Conservation (phyloP, 2,797 vertebrate species). For the Tapera naevia region DNA sequence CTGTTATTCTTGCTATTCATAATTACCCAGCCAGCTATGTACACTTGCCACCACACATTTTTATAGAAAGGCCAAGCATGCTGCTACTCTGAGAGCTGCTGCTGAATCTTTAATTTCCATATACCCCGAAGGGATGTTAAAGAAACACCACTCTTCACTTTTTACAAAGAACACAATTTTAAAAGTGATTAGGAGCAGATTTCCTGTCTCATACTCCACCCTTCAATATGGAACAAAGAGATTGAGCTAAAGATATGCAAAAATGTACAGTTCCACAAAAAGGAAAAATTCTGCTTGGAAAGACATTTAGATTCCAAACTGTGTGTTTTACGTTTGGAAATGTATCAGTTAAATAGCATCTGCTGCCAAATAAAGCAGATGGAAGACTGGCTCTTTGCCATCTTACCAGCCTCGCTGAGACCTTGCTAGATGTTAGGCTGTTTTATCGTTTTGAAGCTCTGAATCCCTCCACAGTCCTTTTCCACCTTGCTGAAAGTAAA, state of each 20-base stretch:
- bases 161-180: background rate
- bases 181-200: slow-evolving; percentile 26
- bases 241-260: slow-evolving; percentile 19
- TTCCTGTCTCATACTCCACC: slow-evolving; percentile 36
- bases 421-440: background rate
- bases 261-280: background rate
- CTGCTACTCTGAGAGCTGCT: background rate
- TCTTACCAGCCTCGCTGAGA: background rate
- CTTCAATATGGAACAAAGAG: slow-evolving; percentile 33
- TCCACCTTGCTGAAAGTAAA: background rate
- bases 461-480: background rate
- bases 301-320: background rate
- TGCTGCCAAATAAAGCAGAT: slow-evolving; percentile 35
- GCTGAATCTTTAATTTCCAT: background rate
- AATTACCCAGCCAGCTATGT: background rate
- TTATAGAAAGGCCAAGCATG: background rate
- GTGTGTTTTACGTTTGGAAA: background rate
- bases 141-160: background rate
- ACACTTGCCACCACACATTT: background rate
- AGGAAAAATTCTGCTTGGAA: background rate
- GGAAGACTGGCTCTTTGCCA: background rate
- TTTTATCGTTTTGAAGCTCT: background rate
- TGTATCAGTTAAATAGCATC: slow-evolving; percentile 5
- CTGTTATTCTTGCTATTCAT: background rate
- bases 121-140: background rate